Evolutionary conservation across 2,113 vertebrate genomes (phyloP), one percentile per base, ranked within the genome.

Genomic region (Kobus ellipsiprymnus): DNA sequence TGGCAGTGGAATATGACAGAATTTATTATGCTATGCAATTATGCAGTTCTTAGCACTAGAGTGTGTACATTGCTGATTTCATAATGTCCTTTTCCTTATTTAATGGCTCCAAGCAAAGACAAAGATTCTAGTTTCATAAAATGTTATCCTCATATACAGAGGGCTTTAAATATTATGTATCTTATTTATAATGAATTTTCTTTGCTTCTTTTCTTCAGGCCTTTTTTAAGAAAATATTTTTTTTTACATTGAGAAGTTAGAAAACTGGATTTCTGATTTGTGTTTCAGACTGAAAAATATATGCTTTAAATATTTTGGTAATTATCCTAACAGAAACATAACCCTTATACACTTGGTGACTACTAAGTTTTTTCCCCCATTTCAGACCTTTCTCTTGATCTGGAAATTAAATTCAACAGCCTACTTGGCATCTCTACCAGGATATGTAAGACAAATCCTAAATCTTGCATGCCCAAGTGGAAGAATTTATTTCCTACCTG

Each of bases 41-140:
- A 77, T 55, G 71, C 17, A 46, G 15, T 87, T 95, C 71, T 96
- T 92, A 94, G 30, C 30, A 86, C 15, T 71, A 44, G 7, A 71
- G 13, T 59, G 13, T 46, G 5, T 25, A 74, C 59, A 40, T 48
- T 29, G 12, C 16, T 90, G 30, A 95, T 87, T 95, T 92, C 54
- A 86, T 30, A 30, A 57, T 88, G 36, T 91, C 27, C 60, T 86
- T 88, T 90, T 86, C 54, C 54, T 91, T 87, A 82, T 81, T 97
- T 96, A 97, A 82, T 67, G 55, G 17, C 50, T 96, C 48, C 33
- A 96, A 87, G 74, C 9, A 92, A 90, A 95, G n/a, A 90, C 17
- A 89, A 94, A 82, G 16, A 92, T 67, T 90, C n/a, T 74, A 83
- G 30, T 77, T 95, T 90, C 64, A 96, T 85, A 86, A 91, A 94